Base-by-base conservation (phyloP, 2,888 invertebrate genomes). In the Cloeon dipterum region DNA sequence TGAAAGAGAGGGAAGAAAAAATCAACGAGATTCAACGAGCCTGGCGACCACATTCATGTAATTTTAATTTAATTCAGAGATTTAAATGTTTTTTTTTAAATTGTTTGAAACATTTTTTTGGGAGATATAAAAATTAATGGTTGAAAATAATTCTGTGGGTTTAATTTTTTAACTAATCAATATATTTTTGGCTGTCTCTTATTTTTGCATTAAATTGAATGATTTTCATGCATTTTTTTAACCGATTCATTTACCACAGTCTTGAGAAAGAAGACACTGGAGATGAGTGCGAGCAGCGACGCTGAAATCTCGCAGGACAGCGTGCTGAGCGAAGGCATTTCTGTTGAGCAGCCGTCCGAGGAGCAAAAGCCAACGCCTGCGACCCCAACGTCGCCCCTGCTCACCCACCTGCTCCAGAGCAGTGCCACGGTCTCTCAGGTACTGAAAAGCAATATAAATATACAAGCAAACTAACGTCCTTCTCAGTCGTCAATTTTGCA, bases 371-470 rank as follows among this genome's bases (percentile, higher is more conserved):
- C 37, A 10, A 41, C 44, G n/a, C 37, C 41, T 16, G 46, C 44
- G 3, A 46, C 49, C 39, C 52, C 49, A 43, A 57, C 50, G 8
- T 59, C 66, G 5, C 85, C 85, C 0, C 57, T 88, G 32, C 60
- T 88, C 34, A 83, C 86, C 7, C 83, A 83, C 33, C 60, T 88
- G 25, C 58, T 88, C 4, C 82, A 85, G 53, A 75, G 74, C 32
- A 68, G 66, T 37, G 53, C 58, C 14, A 55, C 57, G 45, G 50
- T 52, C 50, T 61, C n/a, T 52, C 63, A 32, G 53, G 0, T 61
- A 8, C 19, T 7, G 11, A 34, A 7, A 11, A n/a, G n/a, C n/a
- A 34, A 34, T 34, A 10, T 19, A 10, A 10, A 19, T 10, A 17
- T 19, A 34, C 19, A 35, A n/a, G 14, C 8, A 20, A 20, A 20